Evolutionary conservation across 2,888 invertebrate genomes (phyloP), one percentile per base, ranked within the genome.

Genomic region (Trichogramma dendrolimi): DNA sequence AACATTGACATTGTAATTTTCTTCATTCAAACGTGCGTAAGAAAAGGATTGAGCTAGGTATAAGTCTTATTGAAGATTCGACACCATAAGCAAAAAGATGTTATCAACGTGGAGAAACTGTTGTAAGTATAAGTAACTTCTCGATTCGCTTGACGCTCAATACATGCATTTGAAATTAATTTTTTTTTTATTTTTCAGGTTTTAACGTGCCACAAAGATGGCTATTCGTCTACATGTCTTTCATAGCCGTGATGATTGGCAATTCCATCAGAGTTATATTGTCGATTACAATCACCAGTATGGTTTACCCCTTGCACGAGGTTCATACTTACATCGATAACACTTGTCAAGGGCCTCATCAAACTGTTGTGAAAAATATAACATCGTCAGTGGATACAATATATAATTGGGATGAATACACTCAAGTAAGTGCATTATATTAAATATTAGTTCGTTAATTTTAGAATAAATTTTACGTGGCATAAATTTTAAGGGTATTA

Each of bases 181-280:
- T 8, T 10, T 10, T 10, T 10, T 46, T 46, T n/a, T 46, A n/a
- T 10, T n/a, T 46, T 27, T n/a, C 51, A 71, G 71, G 71, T 53
- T 44, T 57, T 2, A 53, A 61, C 5, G 55, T 71, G 39, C 69
- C 68, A 8, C 69, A 71, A 60, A 60, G 70, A 71, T 71, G 71
- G 71, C 59, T 70, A 5, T 71, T 71, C 40, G 70, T 68, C 2
- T 38, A 87, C 54, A 87, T 89, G 87, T 85, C 86, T 2, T 82
- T 87, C 67, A 72, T 87, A 70, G 88, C 86, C 11, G 83, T 88
- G 46, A 84, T 85, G 65, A 87, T 87, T 72, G 88, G 87, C 42
- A 88, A 88, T 73, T 87, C 87, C 43, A 87, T 88, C 86, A 80
- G 88, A 6, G 86, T 87, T 4, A 86, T 86, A 65, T 79, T 89